These are phyloP conservation scores for Bradypodion ventrale DNA, from an alignment of 2,797 vertebrate species.

Conservation along the genomic window DNA sequence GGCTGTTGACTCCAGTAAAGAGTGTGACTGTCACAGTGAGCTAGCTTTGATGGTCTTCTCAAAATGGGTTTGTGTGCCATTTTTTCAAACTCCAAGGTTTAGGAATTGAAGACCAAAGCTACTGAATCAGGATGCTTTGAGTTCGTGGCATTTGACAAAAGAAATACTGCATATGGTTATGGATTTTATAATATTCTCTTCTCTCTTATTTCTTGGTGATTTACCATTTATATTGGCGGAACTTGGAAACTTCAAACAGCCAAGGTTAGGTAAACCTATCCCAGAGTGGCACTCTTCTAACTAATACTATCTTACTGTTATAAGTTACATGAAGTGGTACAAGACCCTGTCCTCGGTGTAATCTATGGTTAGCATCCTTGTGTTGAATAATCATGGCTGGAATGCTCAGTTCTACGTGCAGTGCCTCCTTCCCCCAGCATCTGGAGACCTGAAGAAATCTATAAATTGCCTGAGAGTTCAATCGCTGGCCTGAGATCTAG, in stretches of 20 bases:
- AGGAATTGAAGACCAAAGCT: neutral
- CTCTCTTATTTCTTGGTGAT: too few relatives aligned
- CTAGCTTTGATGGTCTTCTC: neutral
- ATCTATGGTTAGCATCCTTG: too few relatives aligned
- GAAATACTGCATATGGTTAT: neutral
- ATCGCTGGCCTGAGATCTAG: too few relatives aligned
- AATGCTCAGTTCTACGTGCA: too few relatives aligned
- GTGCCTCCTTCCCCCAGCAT: too few relatives aligned
- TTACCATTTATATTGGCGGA: neutral
- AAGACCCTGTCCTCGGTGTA: too few relatives aligned
- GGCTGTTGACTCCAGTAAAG: neutral
- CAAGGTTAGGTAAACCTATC: neutral
- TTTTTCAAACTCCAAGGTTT: neutral
- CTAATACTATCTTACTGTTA: too few relatives aligned
- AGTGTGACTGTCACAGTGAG: neutral
- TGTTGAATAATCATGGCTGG: too few relatives aligned
- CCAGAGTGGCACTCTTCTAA: neutral
- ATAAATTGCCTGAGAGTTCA: too few relatives aligned
- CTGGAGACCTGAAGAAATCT: too few relatives aligned
- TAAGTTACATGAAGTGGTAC: too few relatives aligned
- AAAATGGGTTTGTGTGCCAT: neutral
- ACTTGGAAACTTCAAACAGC: neutral
- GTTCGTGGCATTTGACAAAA: neutral
- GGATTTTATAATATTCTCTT: too few relatives aligned
- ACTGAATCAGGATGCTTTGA: neutral